Percentiles rank a stretch among this genome's conserved stretches.
phyloP scores from a whole-genome alignment of 2,113 vertebrate genomes.

The Acrocephalus kingi region DNA sequence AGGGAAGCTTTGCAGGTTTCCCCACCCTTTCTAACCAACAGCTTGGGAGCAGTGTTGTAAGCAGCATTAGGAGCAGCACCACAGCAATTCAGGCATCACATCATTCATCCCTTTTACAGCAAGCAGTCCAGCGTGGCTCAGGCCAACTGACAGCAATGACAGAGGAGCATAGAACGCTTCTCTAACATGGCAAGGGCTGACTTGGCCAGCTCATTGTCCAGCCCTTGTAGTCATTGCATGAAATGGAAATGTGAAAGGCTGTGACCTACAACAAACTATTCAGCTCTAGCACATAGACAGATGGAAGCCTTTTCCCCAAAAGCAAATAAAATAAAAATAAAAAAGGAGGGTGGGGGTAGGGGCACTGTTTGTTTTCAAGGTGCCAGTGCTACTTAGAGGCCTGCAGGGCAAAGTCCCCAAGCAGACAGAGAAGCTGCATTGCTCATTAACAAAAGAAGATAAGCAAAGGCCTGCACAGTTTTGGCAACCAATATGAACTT shows the following conservation, averaged over 20 bases:
- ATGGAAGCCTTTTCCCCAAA: neutral
- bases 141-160: neutral
- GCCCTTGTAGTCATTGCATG: neutral
- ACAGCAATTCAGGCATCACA: neutral
- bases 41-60: neutral
- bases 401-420: neutral
- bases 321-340: neutral
- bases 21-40: neutral
- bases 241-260: neutral
- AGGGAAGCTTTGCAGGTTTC: neutral
- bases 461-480: constrained; percentile 31
- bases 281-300: neutral
- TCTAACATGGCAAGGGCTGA: neutral
- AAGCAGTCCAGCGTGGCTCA: neutral
- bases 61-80: neutral
- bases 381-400: neutral
- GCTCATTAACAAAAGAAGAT: neutral
- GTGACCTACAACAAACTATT: neutral
- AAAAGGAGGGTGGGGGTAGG: fast-evolving
- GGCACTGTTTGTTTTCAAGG: neutral
- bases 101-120: neutral
- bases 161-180: neutral
- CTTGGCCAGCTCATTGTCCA: neutral
- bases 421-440: neutral
- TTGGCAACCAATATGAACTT: neutral